Conservation (phyloP, 2,797 vertebrate species). For the Setipinna tenuifilis region DNA sequence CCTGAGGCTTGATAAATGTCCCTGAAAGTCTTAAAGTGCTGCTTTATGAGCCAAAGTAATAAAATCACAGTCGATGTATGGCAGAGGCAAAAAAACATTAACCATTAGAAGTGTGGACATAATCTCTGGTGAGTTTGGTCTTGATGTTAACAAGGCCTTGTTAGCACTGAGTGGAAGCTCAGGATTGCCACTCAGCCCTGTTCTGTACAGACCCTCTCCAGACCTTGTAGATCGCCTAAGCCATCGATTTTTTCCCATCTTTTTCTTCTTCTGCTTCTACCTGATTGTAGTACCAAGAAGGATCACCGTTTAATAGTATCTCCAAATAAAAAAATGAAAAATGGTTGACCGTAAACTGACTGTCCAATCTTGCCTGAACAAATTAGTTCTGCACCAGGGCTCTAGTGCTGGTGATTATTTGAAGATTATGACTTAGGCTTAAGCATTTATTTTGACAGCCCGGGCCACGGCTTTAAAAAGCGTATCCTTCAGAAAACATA, state of each 20-base stretch:
- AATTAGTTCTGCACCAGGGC: conserved; percentile 49
- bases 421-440: conserved; percentile 33
- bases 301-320: conserved; percentile 56
- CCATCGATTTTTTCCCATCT: neutral
- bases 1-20: conserved; percentile 13
- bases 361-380: conserved; percentile 54
- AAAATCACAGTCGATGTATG: neutral
- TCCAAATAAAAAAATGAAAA: conserved; percentile 56
- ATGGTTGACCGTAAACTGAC: conserved; percentile 51
- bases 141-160: conserved; percentile 44
- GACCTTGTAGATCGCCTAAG: neutral
- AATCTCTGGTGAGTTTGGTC: conserved; percentile 6
- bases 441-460: conserved; percentile 14
- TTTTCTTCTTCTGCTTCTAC: neutral
- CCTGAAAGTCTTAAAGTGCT: neutral
- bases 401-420: conserved; percentile 55
- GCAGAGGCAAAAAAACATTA: neutral
- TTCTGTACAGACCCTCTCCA: neutral
- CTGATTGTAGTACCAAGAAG: conserved; percentile 52
- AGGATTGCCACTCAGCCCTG: neutral
- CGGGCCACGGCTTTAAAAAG: neutral
- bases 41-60: neutral
- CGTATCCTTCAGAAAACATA: neutral
- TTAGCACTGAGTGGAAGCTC: conserved; percentile 54
- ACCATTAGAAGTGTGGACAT: neutral